Conservation (phyloP, 1,140 invertebrate genomes). For the Drosophila mojavensis region DNA sequence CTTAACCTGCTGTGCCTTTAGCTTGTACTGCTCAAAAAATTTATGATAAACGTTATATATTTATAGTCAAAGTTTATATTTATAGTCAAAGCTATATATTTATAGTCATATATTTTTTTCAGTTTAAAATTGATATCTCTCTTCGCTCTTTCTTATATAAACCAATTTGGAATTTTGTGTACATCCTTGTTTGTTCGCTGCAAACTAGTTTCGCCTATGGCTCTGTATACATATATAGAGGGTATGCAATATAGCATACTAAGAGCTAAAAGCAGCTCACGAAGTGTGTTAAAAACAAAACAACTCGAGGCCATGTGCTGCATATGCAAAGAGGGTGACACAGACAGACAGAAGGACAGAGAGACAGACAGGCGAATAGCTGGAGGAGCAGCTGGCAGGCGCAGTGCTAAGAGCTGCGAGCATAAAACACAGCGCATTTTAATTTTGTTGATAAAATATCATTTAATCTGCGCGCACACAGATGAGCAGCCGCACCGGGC, state of each 20-base stretch:
- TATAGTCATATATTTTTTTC: too few species aligned
- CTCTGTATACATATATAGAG: background rate
- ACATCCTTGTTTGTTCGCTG: too few species aligned
- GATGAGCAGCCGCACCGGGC: constrained; percentile 22
- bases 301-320: constrained; percentile 24
- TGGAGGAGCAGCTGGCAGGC: constrained; percentile 25
- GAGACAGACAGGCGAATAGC: constrained; percentile 6
- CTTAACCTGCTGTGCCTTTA: too few species aligned
- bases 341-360: background rate
- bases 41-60: too few species aligned
- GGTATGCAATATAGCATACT: background rate
- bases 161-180: too few species aligned
- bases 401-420: background rate
- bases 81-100: too few species aligned
- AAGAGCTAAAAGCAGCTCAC: background rate
- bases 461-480: constrained; percentile 63
- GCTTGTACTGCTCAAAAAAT: too few species aligned
- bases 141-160: too few species aligned
- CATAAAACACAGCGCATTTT: constrained; percentile 53
- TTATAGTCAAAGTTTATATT: too few species aligned
- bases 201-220: too few species aligned
- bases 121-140: too few species aligned
- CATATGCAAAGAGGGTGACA: constrained; percentile 27
- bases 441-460: constrained; percentile 77
- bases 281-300: constrained; percentile 15